Evolutionary conservation across 35 echinoderm and acorn worm species (phyloP).

Genomic region (Apostichopus californicus): DNA sequence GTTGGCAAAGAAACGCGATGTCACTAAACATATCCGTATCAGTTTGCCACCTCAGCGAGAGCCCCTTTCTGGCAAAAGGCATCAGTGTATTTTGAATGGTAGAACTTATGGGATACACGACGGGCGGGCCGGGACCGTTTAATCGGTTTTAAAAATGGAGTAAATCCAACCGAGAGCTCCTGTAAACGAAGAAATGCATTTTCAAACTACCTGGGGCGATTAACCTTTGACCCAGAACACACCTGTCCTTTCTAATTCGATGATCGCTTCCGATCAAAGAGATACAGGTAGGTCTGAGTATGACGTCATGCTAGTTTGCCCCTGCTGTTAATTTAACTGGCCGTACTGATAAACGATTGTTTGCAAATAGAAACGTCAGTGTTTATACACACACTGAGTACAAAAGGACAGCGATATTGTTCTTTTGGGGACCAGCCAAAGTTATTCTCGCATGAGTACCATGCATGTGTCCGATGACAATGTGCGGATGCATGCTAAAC

Average conservation of each 20-base stretch:
- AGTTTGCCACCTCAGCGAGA: neutral
- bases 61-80: slow-evolving; percentile 17
- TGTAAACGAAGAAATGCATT: slow-evolving; percentile 19
- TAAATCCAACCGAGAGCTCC: slow-evolving; percentile 11
- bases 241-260: slow-evolving; percentile 46
- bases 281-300: slow-evolving; percentile 28
- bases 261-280: slow-evolving; percentile 40
- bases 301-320: slow-evolving; percentile 30
- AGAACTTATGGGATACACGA: neutral
- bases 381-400: neutral
- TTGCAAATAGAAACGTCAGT: neutral
- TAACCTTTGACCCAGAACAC: slow-evolving; percentile 39
- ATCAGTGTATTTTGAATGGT: neutral
- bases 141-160: slow-evolving; percentile 33
- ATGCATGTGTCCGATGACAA: too few relatives aligned
- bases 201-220: slow-evolving; percentile 45
- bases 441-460: neutral
- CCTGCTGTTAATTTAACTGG: slow-evolving; percentile 21
- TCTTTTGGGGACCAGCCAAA: neutral
- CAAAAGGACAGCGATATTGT: neutral
- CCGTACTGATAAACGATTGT: neutral
- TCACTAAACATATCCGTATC: neutral
- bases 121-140: neutral
- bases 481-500: too few relatives aligned
- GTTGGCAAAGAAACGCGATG: neutral